Percentiles rank a stretch among this genome's conserved stretches.
These are phyloP conservation scores for Riparia riparia DNA, from an alignment of 2,113 vertebrate genomes.

Conservation along the genomic window DNA sequence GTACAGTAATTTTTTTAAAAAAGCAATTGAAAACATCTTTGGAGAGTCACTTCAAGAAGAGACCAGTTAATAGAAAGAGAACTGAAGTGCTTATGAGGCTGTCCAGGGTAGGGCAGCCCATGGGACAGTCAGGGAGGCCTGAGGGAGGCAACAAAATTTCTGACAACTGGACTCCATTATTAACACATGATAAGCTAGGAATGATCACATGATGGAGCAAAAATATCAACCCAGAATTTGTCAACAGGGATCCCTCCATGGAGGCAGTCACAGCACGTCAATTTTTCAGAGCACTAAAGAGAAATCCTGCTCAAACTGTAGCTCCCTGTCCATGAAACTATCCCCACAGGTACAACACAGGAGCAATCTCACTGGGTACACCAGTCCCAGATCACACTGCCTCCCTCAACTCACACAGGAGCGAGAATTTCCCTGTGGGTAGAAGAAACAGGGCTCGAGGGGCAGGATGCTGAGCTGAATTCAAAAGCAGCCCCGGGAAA, in stretches of 20 bases:
- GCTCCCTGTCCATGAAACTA: background rate
- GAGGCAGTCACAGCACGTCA: background rate
- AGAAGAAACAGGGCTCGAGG: background rate
- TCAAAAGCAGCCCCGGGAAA: background rate
- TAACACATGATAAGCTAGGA: constrained; percentile 19
- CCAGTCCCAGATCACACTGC: background rate
- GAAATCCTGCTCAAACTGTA: background rate
- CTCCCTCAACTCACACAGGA: rapidly evolving
- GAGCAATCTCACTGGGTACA: background rate
- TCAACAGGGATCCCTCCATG: background rate
- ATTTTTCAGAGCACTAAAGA: background rate
- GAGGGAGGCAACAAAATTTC: background rate
- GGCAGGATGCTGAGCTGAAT: background rate
- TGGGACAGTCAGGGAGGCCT: background rate
- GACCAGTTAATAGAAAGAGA: background rate
- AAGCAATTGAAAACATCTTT: background rate
- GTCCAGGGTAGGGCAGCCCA: background rate
- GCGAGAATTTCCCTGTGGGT: background rate
- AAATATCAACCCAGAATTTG: background rate
- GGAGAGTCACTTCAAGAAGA: background rate
- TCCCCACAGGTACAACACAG: background rate
- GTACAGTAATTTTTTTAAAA: background rate
- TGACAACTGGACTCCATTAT: constrained; percentile 17
- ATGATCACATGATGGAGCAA: background rate
- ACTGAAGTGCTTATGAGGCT: background rate